Conservation (phyloP, 2,797 vertebrate species). For the Hybognathus amarus region DNA sequence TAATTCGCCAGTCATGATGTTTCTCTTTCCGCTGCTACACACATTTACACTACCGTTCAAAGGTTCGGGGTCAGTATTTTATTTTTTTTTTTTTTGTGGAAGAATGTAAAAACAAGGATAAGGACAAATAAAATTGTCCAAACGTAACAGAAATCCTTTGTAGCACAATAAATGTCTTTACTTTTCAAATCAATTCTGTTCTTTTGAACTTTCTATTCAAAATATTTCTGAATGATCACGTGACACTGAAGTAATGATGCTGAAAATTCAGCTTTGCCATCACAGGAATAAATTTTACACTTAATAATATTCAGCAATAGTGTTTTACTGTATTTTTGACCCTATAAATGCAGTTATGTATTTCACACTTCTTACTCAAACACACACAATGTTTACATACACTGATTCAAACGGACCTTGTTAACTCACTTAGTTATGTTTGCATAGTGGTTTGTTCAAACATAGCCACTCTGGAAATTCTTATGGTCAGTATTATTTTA, state of each 20-base stretch:
- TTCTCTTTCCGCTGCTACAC: background rate
- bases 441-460: background rate
- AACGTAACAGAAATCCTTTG: background rate
- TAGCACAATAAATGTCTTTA: background rate
- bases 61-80: background rate
- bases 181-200: background rate
- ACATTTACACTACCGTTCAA: background rate
- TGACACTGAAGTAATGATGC: background rate
- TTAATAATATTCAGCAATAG: too few species aligned
- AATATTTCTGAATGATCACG: background rate
- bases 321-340: background rate
- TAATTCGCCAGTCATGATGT: background rate
- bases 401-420: conserved; percentile 6
- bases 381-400: conserved; percentile 8
- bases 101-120: background rate
- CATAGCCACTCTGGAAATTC: background rate
- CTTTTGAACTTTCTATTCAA: background rate
- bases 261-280: background rate
- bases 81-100: too few species aligned
- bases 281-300: background rate
- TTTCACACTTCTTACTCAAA: background rate
- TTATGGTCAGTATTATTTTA: background rate
- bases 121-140: background rate
- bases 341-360: background rate
- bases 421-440: background rate